phyloP scores from a whole-genome alignment of 1,140 invertebrate species.

The Aricia agestis region DNA sequence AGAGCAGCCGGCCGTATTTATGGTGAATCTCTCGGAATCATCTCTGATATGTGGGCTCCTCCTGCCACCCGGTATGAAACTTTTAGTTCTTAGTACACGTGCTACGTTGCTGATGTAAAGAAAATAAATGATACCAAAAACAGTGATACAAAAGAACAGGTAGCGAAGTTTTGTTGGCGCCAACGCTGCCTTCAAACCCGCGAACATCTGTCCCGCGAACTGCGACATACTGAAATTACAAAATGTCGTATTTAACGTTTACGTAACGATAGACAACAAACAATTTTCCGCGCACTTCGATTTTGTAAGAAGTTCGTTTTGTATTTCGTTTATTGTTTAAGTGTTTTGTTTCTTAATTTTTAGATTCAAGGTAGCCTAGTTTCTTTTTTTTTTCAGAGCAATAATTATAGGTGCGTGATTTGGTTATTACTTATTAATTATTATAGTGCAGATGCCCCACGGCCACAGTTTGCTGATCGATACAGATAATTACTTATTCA shows the following conservation, averaged over 20 bases:
- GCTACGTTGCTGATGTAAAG: slow-evolving; percentile 28
- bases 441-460: too few relatives aligned
- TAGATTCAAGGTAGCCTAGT: not conserved
- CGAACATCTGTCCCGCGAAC: not conserved
- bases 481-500: too few relatives aligned
- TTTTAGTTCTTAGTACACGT: slow-evolving; percentile 21
- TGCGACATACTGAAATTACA: slow-evolving; percentile 28
- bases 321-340: not conserved
- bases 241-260: not conserved
- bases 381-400: too few relatives aligned
- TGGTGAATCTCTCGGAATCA: slow-evolving; percentile 59
- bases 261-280: not conserved
- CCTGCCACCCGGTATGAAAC: slow-evolving; percentile 4
- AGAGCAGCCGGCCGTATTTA: slow-evolving; percentile 84
- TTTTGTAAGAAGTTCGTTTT: not conserved
- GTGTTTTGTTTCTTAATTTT: not conserved
- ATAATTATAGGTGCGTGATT: too few relatives aligned
- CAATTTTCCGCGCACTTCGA: not conserved
- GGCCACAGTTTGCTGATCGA: too few relatives aligned
- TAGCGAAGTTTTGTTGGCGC: slow-evolving; percentile 26
- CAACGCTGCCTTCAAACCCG: slow-evolving; percentile 17
- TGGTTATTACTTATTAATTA: too few relatives aligned
- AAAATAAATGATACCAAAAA: slow-evolving; percentile 29
- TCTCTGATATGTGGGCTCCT: slow-evolving; percentile 14
- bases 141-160: slow-evolving; percentile 27